Evolutionary conservation across 92 coral and sea anemone genomes (phyloP).

Genomic region (Epizoanthus illoricatus): DNA sequence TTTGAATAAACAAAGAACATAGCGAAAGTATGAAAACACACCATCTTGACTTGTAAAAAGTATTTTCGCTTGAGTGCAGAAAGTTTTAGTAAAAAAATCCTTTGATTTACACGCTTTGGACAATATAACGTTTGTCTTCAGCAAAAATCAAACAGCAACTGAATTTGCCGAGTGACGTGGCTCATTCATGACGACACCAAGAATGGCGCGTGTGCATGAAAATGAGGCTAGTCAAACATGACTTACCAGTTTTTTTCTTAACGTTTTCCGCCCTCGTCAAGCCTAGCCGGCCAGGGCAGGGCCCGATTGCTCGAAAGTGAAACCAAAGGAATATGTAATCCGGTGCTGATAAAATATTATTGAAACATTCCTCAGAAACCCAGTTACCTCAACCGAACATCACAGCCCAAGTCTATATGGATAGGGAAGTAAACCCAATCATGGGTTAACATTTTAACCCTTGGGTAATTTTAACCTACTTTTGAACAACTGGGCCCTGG

Average conservation of each 20-base stretch:
- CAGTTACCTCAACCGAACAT: too few species aligned
- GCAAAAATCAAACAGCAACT: slow-evolving; percentile 41
- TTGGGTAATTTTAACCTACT: too few species aligned
- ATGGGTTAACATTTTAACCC: too few species aligned
- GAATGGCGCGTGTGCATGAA: slow-evolving; percentile 21
- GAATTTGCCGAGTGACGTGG: slow-evolving; percentile 22
- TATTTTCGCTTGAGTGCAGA: slow-evolving; percentile 20
- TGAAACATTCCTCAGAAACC: too few species aligned
- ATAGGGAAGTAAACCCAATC: too few species aligned
- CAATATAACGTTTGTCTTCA: slow-evolving; percentile 41
- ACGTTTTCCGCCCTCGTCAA: too few species aligned
- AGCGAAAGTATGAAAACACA: background rate
- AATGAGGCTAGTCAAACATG: slow-evolving; percentile 18
- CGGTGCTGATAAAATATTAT: too few species aligned
- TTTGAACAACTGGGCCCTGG: too few species aligned
- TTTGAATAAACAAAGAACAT: background rate
- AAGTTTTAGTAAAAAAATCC: background rate
- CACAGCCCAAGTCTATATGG: too few species aligned
- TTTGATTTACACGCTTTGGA: slow-evolving; percentile 29
- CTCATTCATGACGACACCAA: background rate
- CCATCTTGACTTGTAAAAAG: slow-evolving; percentile 23
- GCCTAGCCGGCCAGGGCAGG: too few species aligned
- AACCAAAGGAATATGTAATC: too few species aligned
- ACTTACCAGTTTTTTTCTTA: slow-evolving; percentile 20
- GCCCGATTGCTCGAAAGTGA: too few species aligned